Evolutionary conservation across 2,888 invertebrate genomes (phyloP).

Genomic region (Bedellia somnulentella): DNA sequence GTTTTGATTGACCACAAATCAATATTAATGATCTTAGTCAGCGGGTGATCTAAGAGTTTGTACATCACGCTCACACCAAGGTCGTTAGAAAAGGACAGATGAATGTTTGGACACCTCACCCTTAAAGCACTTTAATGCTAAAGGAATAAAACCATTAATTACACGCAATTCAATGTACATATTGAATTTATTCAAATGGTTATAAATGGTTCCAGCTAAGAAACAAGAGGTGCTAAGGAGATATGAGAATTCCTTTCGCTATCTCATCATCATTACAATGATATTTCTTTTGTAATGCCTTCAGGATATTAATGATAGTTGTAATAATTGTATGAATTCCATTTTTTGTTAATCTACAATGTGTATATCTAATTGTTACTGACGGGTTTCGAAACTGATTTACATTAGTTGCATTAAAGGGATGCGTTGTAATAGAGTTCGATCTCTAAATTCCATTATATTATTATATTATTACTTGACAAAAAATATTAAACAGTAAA

Average conservation of each 20-base stretch:
- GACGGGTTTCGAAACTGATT: too few species aligned
- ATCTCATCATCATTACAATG: too few species aligned
- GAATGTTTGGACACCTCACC: constrained; percentile 55
- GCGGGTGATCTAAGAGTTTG: constrained; percentile 40
- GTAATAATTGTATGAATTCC: too few species aligned
- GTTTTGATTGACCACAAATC: constrained; percentile 64
- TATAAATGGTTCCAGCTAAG: constrained; percentile 42
- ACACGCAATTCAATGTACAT: constrained; percentile 60
- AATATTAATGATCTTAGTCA: constrained; percentile 59
- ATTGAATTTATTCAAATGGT: constrained; percentile 62
- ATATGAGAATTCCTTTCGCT: constrained; percentile 14
- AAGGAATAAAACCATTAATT: constrained; percentile 63
- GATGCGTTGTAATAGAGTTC: too few species aligned
- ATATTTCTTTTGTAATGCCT: too few species aligned
- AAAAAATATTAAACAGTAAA: too few species aligned
- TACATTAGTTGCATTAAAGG: too few species aligned
- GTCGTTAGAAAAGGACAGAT: constrained; percentile 20
- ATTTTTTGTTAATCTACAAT: too few species aligned
- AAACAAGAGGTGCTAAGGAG: constrained; percentile 47
- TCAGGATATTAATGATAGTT: too few species aligned
- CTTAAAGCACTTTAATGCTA: constrained; percentile 58
- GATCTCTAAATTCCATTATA: too few species aligned
- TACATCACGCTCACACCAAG: constrained; percentile 21
- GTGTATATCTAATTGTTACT: too few species aligned
- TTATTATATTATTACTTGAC: too few species aligned